Percentiles rank a stretch among this genome's conserved stretches.
phyloP scores from a whole-genome alignment of 2,888 invertebrate genomes.

The Caenorhabditis sinica region DNA sequence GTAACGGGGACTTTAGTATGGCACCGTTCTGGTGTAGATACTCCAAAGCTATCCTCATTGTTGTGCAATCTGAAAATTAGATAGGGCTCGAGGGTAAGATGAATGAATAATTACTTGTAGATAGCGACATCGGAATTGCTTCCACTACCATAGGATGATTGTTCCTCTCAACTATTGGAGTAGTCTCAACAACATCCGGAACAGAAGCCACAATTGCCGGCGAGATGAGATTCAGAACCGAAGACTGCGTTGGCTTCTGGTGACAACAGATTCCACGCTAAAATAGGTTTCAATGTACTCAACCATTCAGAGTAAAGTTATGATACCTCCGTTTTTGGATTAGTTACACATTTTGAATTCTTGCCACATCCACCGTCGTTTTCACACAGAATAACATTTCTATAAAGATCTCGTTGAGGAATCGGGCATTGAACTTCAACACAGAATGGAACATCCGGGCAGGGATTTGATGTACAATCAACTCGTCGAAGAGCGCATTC shows the following conservation, averaged over 20 bases:
- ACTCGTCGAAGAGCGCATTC: conserved; percentile 64
- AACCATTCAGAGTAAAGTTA: not conserved
- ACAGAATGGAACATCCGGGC: conserved; percentile 70
- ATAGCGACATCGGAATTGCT: conserved; percentile 46
- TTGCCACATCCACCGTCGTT: conserved; percentile 62
- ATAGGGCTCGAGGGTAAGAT: not conserved
- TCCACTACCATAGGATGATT: conserved; percentile 35
- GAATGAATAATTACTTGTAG: conserved; percentile 42
- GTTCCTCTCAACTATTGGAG: not conserved
- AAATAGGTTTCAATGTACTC: not conserved
- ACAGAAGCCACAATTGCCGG: conserved; percentile 49
- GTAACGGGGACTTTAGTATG: conserved; percentile 53
- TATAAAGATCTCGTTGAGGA: conserved; percentile 54
- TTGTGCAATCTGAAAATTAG: conserved; percentile 65
- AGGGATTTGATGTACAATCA: conserved; percentile 64
- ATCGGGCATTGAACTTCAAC: conserved; percentile 46
- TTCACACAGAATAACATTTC: conserved; percentile 57
- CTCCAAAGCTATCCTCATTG: conserved; percentile 57
- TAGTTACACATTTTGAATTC: conserved; percentile 43
- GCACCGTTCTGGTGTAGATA: conserved; percentile 65
- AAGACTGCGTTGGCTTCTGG: conserved; percentile 47
- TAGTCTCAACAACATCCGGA: conserved; percentile 13
- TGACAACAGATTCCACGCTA: conserved; percentile 50
- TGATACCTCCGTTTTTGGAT: conserved; percentile 21
- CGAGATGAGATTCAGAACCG: conserved; percentile 54